Conservation (phyloP, 2,113 vertebrate species). For the Pseudopipra pipra region DNA sequence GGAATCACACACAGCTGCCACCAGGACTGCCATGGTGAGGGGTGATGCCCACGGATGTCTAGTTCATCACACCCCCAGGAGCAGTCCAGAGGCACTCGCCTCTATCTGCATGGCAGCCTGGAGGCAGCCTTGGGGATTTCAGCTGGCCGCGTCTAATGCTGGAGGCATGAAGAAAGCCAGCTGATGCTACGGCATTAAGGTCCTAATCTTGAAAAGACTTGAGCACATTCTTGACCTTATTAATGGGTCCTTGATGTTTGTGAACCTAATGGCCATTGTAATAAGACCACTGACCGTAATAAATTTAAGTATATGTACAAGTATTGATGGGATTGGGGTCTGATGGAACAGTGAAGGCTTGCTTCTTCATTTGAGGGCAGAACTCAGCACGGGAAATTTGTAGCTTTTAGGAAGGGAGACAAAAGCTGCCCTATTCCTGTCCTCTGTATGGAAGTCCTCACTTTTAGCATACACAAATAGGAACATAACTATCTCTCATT, state of each 20-base stretch:
- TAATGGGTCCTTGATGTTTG: neutral
- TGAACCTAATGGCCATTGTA: neutral
- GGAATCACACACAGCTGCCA: neutral
- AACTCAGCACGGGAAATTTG: neutral
- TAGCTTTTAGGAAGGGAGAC: neutral
- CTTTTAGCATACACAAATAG: neutral
- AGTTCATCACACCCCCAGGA: neutral
- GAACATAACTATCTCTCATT: neutral
- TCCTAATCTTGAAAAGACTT: neutral
- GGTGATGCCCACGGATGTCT: neutral
- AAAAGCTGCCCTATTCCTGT: neutral
- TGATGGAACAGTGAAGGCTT: neutral
- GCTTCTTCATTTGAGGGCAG: neutral
- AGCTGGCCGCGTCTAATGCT: neutral
- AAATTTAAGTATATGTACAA: neutral
- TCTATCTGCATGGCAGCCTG: neutral
- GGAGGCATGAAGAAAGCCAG: neutral
- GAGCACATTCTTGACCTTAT: neutral
- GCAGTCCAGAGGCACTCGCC: neutral
- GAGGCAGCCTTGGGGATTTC: neutral
- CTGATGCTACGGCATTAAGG: neutral
- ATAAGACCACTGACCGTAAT: neutral
- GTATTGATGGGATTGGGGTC: neutral
- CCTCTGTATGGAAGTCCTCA: neutral
- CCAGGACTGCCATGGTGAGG: accelerated